phyloP scores from a whole-genome alignment of 2,797 vertebrate genomes.

The Petrocephalus schoutedeni region DNA sequence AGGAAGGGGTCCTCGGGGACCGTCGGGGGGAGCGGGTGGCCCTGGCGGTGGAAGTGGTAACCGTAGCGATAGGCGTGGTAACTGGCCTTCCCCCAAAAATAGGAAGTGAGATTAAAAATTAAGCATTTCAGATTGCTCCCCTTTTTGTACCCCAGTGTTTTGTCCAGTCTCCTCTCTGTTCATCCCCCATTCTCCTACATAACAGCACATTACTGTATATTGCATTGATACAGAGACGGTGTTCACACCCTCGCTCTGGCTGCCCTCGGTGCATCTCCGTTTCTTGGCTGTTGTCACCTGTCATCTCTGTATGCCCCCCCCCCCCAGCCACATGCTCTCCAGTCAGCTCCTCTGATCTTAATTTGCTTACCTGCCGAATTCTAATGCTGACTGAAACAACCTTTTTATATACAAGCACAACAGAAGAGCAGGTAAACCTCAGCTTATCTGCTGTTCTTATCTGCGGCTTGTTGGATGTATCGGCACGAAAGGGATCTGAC shows the following conservation, averaged over 20 bases:
- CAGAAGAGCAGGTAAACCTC: slow-evolving; percentile 39
- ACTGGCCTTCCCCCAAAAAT: slow-evolving; percentile 86
- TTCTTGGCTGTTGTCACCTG: slow-evolving; percentile 44
- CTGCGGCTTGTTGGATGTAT: slow-evolving; percentile 43
- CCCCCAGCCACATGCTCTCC: slow-evolving; percentile 39
- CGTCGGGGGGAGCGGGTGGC: slow-evolving; percentile 54
- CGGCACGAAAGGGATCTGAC: slow-evolving; percentile 41
- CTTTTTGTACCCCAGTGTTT: slow-evolving; percentile 32
- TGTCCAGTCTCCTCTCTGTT: slow-evolving; percentile 42
- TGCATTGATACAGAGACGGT: slow-evolving; percentile 52
- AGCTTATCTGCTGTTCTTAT: slow-evolving; percentile 24
- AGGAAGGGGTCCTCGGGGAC: slow-evolving; percentile 56
- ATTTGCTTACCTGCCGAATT: slow-evolving; percentile 44
- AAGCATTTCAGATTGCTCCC: slow-evolving; percentile 45
- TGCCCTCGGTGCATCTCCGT: slow-evolving; percentile 37
- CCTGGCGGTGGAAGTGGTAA: slow-evolving; percentile 60
- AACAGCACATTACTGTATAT: slow-evolving; percentile 60
- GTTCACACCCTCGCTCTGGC: slow-evolving; percentile 37
- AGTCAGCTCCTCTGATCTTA: slow-evolving; percentile 16
- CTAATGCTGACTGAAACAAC: slow-evolving; percentile 48
- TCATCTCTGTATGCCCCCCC: slow-evolving; percentile 53
- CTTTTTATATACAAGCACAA: slow-evolving; percentile 65
- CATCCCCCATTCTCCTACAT: slow-evolving; percentile 48
- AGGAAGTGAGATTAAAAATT: slow-evolving; percentile 67
- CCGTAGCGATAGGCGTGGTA: slow-evolving; percentile 68